Percentiles rank a stretch among this genome's conserved stretches.
Evolutionary conservation across 2,113 vertebrate genomes (phyloP).

Genomic region (Ahaetulla prasina): DNA sequence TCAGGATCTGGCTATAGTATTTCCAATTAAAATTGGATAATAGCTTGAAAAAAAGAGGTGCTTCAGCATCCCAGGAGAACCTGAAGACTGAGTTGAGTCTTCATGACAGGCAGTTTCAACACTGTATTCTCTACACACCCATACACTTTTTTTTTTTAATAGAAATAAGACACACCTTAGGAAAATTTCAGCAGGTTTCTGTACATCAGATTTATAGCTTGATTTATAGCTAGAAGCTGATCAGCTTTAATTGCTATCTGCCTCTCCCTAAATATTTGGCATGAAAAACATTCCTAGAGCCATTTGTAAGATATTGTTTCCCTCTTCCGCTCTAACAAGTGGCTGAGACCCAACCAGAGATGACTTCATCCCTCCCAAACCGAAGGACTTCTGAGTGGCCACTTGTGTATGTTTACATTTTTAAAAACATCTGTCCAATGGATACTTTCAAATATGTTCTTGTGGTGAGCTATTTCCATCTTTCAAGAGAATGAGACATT

Average conservation of each 20-base stretch:
- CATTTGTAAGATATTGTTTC: background rate
- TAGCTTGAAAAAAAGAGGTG: background rate
- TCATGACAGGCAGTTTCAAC: background rate
- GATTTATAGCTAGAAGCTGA: background rate
- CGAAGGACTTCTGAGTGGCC: constrained; percentile 9
- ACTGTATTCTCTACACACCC: background rate
- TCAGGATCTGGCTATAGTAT: background rate
- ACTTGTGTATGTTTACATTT: background rate
- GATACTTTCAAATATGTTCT: constrained; percentile 17
- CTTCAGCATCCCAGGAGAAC: background rate
- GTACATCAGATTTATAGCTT: background rate
- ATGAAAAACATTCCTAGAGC: background rate
- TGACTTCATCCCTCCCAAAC: background rate
- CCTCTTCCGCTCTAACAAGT: background rate
- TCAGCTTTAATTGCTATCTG: background rate
- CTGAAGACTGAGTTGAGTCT: background rate
- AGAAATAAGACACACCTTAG: background rate
- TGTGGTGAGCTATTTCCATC: constrained; percentile 13
- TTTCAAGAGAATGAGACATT: constrained; percentile 23
- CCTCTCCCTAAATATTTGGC: background rate
- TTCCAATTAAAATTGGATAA: background rate
- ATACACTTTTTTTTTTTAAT: background rate
- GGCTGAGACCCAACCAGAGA: background rate
- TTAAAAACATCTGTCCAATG: constrained; percentile 9
- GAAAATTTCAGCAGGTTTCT: background rate